These are phyloP conservation scores for Pherbina coryleti DNA, from an alignment of 2,888 invertebrate species.

Conservation along the genomic window DNA sequence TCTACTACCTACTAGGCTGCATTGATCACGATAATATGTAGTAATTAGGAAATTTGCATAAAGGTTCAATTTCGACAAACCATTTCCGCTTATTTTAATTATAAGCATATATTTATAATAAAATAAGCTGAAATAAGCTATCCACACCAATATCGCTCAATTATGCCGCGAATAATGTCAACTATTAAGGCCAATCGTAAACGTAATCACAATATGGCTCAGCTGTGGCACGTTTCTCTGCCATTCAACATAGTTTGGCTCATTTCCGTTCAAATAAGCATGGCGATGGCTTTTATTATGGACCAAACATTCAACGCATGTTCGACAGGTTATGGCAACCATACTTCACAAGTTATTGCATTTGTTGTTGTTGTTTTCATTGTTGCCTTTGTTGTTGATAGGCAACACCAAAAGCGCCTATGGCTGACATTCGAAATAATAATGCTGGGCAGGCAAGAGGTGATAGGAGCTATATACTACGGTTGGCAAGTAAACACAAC, in stretches of 20 bases:
- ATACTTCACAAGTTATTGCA: not conserved
- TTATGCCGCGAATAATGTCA: slow-evolving; percentile 5
- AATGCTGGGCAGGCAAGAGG: not conserved
- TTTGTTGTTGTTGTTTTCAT: no score
- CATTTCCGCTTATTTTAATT: not conserved
- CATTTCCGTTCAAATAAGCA: slow-evolving; percentile 31
- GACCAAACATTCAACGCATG: slow-evolving; percentile 28
- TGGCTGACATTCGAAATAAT: not conserved
- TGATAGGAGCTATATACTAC: not conserved
- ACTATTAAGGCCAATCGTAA: slow-evolving; percentile 13
- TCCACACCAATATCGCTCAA: not conserved
- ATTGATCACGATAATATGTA: no score
- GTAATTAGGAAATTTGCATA: no score
- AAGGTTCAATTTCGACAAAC: no score
- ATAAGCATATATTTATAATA: not conserved
- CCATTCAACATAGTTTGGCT: slow-evolving; percentile 26
- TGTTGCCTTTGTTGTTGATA: slow-evolving; percentile 4
- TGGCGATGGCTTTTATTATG: slow-evolving; percentile 21
- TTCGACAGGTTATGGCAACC: slow-evolving; percentile 22
- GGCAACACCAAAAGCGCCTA: not conserved
- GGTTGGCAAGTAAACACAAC: not conserved
- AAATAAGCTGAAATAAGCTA: not conserved
- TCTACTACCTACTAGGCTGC: no score
- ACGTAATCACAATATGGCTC: not conserved
- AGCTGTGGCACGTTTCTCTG: not conserved